Conservation (phyloP, 2,888 invertebrate genomes). For the Eumacrocentrus americanus region DNA sequence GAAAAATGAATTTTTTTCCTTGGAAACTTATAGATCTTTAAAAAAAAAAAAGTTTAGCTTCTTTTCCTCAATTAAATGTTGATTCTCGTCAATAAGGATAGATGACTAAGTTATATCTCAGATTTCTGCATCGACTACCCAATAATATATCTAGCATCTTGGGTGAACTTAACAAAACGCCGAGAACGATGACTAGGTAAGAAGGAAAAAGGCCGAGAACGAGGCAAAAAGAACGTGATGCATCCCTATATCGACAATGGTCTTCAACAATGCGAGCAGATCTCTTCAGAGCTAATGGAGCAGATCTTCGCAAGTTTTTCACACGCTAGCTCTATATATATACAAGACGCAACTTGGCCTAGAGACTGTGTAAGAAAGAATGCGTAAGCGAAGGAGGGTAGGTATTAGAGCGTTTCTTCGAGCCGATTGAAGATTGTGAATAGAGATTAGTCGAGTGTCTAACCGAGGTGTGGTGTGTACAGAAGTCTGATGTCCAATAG, state of each 20-base stretch:
- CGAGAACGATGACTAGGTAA: slow-evolving; percentile 27
- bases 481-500: slow-evolving; percentile 25
- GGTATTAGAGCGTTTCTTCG: slow-evolving; percentile 31
- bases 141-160: background rate
- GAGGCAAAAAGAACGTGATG: slow-evolving; percentile 31
- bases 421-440: slow-evolving; percentile 33
- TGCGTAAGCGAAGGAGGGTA: slow-evolving; percentile 30
- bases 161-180: slow-evolving; percentile 18
- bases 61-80: background rate
- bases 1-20: background rate
- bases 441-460: slow-evolving; percentile 37
- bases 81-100: slow-evolving; percentile 5
- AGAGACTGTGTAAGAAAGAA: slow-evolving; percentile 14
- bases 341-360: background rate
- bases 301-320: slow-evolving; percentile 49
- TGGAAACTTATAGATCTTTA: background rate
- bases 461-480: too few relatives aligned
- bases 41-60: background rate
- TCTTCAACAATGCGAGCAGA: slow-evolving; percentile 42
- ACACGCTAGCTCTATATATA: slow-evolving; percentile 44
- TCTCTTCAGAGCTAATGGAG: slow-evolving; percentile 49
- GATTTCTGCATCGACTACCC: slow-evolving; percentile 6
- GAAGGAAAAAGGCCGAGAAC: slow-evolving; percentile 20
- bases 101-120: slow-evolving; percentile 10
- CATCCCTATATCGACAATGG: slow-evolving; percentile 41